phyloP scores from a whole-genome alignment of 1,140 invertebrate genomes.

The Papilio machaon region DNA sequence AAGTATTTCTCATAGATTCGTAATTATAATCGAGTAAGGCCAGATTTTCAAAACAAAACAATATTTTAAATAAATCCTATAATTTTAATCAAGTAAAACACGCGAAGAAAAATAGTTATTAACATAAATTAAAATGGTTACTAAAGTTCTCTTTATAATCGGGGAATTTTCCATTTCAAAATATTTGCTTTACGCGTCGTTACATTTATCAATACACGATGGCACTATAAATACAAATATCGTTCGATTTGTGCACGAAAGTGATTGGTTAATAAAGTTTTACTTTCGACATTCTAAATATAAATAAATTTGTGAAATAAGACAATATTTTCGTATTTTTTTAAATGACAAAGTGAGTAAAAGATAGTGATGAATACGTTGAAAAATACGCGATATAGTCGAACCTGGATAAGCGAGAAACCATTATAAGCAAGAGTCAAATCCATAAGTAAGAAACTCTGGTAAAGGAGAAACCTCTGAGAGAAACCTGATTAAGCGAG shows the following conservation, averaged over 20 bases:
- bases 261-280: neutral
- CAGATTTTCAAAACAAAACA: too few species aligned
- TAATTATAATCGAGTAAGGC: too few species aligned
- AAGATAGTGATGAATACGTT: neutral
- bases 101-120: too few species aligned
- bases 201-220: conserved; percentile 21
- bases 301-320: neutral
- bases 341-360: neutral
- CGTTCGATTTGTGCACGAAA: conserved; percentile 19
- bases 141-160: neutral
- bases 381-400: too few species aligned
- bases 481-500: too few species aligned
- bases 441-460: too few species aligned
- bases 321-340: neutral
- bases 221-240: conserved; percentile 27
- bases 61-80: too few species aligned
- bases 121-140: neutral
- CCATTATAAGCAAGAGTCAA: too few species aligned
- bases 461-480: too few species aligned
- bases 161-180: conserved; percentile 27
- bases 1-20: too few species aligned
- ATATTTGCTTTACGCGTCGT: conserved; percentile 25
- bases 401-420: too few species aligned
- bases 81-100: too few species aligned
- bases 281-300: neutral